These are phyloP conservation scores for Hemithea aestivaria DNA, from an alignment of 2,888 invertebrate species.

Conservation along the genomic window DNA sequence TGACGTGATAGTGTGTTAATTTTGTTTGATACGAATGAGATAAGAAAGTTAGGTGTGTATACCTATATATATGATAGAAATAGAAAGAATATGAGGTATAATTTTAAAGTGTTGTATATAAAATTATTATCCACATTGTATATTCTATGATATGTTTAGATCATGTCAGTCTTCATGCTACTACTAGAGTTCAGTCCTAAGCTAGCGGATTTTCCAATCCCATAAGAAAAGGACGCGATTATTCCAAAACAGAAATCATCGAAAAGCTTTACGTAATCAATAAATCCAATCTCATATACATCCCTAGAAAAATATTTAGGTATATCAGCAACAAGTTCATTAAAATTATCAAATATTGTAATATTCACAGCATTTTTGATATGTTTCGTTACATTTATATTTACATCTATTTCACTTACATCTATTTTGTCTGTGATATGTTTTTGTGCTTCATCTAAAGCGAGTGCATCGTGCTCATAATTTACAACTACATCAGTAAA, in stretches of 20 bases:
- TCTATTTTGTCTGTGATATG: slow-evolving; percentile 47
- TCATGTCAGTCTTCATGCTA: slow-evolving; percentile 77
- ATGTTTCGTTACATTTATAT: slow-evolving; percentile 70
- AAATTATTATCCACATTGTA: slow-evolving; percentile 14
- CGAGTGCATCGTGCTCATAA: slow-evolving; percentile 66
- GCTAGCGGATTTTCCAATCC: slow-evolving; percentile 74
- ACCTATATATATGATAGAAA: too few relatives aligned
- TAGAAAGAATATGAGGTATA: slow-evolving; percentile 6
- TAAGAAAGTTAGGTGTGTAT: too few relatives aligned
- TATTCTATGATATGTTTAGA: slow-evolving; percentile 69
- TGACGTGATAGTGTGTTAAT: too few relatives aligned
- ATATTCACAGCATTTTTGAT: slow-evolving; percentile 77
- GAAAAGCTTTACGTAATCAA: slow-evolving; percentile 59
- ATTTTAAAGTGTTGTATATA: slow-evolving; percentile 29
- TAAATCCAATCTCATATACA: slow-evolving; percentile 71
- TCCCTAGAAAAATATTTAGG: slow-evolving; percentile 79
- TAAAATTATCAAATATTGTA: slow-evolving; percentile 76
- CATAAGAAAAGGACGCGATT: slow-evolving; percentile 78
- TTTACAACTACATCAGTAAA: slow-evolving; percentile 62
- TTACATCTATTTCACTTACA: slow-evolving; percentile 61
- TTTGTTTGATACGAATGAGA: too few relatives aligned
- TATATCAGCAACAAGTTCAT: slow-evolving; percentile 73
- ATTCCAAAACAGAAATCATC: slow-evolving; percentile 67
- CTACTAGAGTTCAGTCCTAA: slow-evolving; percentile 76
- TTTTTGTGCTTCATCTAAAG: slow-evolving; percentile 68